These are phyloP conservation scores for Azorinus chamasolen DNA, from an alignment of 2,888 invertebrate species.

Conservation along the genomic window DNA sequence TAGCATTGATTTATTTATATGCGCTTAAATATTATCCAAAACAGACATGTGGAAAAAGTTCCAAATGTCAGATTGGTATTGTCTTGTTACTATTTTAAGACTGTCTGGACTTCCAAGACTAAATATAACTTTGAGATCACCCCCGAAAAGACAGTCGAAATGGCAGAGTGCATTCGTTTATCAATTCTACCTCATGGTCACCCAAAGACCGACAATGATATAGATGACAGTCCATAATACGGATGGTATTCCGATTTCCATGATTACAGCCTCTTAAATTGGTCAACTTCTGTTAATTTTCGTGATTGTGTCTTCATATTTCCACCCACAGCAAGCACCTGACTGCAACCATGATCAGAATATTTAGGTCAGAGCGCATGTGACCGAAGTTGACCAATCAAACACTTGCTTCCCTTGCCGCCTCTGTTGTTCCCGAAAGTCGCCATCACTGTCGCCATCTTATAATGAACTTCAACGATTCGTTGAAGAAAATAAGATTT, in stretches of 20 bases:
- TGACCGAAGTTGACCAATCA: slow-evolving; percentile 84
- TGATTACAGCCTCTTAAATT: neutral
- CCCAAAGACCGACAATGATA: slow-evolving; percentile 71
- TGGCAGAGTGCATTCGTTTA: slow-evolving; percentile 7
- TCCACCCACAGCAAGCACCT: slow-evolving; percentile 68
- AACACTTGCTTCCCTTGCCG: slow-evolving; percentile 83
- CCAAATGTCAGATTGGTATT: too few species aligned
- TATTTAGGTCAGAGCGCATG: slow-evolving; percentile 80
- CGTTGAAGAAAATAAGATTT: slow-evolving; percentile 79
- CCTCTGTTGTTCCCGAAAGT: slow-evolving; percentile 89
- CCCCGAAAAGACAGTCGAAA: slow-evolving; percentile 35
- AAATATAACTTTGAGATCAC: slow-evolving; percentile 57
- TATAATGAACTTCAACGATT: slow-evolving; percentile 91
- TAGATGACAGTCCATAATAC: slow-evolving; percentile 76
- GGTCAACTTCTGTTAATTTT: neutral
- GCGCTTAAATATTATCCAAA: too few species aligned
- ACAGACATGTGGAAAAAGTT: too few species aligned
- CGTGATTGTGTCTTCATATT: neutral
- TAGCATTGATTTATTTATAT: too few species aligned
- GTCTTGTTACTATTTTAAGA: slow-evolving; percentile 51
- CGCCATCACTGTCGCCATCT: slow-evolving; percentile 98
- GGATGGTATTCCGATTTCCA: slow-evolving; percentile 67
- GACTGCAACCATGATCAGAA: slow-evolving; percentile 64
- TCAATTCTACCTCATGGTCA: slow-evolving; percentile 75
- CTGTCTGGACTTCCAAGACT: slow-evolving; percentile 35